Conservation (phyloP, 2,113 vertebrate species). For the Pelusios castaneus region DNA sequence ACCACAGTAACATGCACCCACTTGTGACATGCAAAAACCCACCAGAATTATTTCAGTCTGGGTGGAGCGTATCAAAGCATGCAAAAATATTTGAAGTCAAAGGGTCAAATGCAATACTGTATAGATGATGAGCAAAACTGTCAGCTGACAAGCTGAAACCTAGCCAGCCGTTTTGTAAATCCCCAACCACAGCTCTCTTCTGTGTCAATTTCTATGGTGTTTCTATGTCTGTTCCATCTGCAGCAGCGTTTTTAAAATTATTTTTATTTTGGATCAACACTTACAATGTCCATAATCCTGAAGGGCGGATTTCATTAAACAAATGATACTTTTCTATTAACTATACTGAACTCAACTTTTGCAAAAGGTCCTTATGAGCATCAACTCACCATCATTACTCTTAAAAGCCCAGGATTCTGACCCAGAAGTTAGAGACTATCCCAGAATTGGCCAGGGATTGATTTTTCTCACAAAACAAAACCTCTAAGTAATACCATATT, state of each 20-base stretch:
- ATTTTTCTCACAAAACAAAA: not conserved
- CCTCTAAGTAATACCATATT: conserved; percentile 18
- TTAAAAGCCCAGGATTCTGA: not conserved
- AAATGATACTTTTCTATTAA: not conserved
- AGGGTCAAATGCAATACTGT: conserved; percentile 10
- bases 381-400: not conserved
- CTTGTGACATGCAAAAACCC: conserved; percentile 40
- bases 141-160: not conserved
- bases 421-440: not conserved
- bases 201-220: not conserved
- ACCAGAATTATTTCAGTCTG: conserved; percentile 41
- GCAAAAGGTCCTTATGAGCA: not conserved
- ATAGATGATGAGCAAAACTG: conserved; percentile 16
- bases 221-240: not conserved
- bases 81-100: conserved; percentile 16
- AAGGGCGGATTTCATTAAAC: not conserved
- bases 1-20: conserved; percentile 9
- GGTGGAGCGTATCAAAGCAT: conserved; percentile 9
- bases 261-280: not conserved
- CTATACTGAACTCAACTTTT: not conserved
- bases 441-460: not conserved
- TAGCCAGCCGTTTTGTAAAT: conserved; percentile 11
- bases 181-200: not conserved
- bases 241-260: not conserved
- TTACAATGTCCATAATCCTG: not conserved